These are phyloP conservation scores for Phacellophora camtschatica DNA, from an alignment of 30 jellyfish, hydroid and myxozoan genomes.

Conservation along the genomic window DNA sequence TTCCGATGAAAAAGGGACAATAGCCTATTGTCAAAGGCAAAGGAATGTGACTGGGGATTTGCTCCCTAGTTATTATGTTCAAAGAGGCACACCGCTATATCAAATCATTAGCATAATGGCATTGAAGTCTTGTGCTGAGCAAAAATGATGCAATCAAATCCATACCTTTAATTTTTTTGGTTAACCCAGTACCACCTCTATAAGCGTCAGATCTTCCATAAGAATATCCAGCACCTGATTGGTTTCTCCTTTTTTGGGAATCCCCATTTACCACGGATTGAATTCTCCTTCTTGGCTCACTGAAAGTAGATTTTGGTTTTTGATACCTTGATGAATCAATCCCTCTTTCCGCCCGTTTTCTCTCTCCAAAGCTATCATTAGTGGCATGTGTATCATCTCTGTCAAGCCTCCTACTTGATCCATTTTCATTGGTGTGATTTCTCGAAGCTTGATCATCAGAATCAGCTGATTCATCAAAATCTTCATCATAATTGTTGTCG, in stretches of 20 bases:
- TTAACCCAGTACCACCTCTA: neutral
- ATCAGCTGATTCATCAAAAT: constrained; percentile 49
- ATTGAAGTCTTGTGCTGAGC: too few species aligned
- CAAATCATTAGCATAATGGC: too few species aligned
- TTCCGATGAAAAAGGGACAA: too few species aligned
- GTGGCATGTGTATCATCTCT: neutral
- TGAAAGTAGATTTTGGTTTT: neutral
- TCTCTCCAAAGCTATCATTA: neutral
- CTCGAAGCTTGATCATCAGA: constrained; percentile 8
- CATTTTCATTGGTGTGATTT: neutral
- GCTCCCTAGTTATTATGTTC: too few species aligned
- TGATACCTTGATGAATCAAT: neutral
- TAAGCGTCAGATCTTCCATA: neutral
- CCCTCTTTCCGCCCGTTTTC: neutral
- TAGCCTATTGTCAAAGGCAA: too few species aligned
- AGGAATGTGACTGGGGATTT: too few species aligned
- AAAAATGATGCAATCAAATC: too few species aligned
- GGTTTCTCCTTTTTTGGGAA: neutral
- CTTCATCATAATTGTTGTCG: constrained; percentile 54
- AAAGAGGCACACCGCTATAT: too few species aligned
- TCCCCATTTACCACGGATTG: too few species aligned
- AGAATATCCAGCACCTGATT: neutral
- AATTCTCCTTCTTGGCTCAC: too few species aligned
- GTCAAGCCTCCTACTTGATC: neutral
- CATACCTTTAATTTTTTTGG: too few species aligned